phyloP scores from a whole-genome alignment of 2,888 invertebrate species.

The Deladenus siricidicola region DNA sequence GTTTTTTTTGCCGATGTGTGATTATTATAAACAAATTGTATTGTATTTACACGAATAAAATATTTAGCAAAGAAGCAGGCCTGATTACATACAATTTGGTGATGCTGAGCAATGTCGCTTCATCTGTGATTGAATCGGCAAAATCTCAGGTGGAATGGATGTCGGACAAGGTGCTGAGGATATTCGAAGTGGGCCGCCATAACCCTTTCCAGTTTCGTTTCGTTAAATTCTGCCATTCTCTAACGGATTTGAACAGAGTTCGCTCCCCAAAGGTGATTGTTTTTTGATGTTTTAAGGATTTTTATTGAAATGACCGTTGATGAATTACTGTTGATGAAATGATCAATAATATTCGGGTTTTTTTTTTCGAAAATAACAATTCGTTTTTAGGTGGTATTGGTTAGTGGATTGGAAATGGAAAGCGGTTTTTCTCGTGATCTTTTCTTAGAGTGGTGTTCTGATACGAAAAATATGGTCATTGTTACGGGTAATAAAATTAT shows the following conservation, averaged over 20 bases:
- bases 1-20: too few relatives aligned
- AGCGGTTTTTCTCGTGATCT: constrained; percentile 87
- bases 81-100: constrained; percentile 86
- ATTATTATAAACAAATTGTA: constrained; percentile 11
- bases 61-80: constrained; percentile 72
- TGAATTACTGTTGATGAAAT: not conserved
- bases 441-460: constrained; percentile 84
- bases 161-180: constrained; percentile 90
- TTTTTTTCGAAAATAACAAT: not conserved
- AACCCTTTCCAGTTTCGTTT: constrained; percentile 84
- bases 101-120: constrained; percentile 87
- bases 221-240: constrained; percentile 83
- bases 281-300: too few relatives aligned
- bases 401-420: constrained; percentile 88
- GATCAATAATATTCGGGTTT: not conserved
- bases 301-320: not conserved
- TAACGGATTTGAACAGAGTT: constrained; percentile 73
- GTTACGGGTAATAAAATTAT: too few relatives aligned
- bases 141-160: constrained; percentile 90
- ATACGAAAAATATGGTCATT: constrained; percentile 84
- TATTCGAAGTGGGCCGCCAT: constrained; percentile 58
- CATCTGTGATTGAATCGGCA: constrained; percentile 89
- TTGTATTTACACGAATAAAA: not conserved
- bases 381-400: constrained; percentile 66
- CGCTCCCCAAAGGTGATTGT: constrained; percentile 72